phyloP scores from a whole-genome alignment of 2,888 invertebrate genomes.

The Zaprionus bogoriensis region DNA sequence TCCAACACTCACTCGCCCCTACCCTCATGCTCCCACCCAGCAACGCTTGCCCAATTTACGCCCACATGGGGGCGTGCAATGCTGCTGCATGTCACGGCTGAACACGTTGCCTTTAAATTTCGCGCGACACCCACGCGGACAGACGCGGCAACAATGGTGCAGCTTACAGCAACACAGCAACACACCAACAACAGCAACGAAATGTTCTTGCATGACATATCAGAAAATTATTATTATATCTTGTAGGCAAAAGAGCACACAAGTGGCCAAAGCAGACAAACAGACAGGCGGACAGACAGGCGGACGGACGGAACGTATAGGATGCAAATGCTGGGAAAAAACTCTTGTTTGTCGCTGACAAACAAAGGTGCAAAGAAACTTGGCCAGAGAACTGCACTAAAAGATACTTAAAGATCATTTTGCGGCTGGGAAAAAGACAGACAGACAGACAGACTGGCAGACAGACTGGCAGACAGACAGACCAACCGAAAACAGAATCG shows the following conservation, averaged over 20 bases:
- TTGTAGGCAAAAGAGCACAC: constrained; percentile 61
- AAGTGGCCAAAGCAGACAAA: constrained; percentile 49
- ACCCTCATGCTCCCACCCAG: no score
- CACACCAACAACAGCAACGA: constrained; percentile 12
- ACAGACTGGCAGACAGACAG: not conserved
- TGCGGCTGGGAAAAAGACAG: not conserved
- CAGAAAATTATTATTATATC: constrained; percentile 75
- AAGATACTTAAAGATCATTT: constrained; percentile 34
- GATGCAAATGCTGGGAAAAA: constrained; percentile 61
- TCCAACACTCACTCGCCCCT: no score
- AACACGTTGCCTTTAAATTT: constrained; percentile 33
- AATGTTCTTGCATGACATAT: constrained; percentile 71
- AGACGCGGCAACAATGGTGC: constrained; percentile 8
- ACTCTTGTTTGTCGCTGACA: constrained; percentile 18
- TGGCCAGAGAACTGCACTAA: no score
- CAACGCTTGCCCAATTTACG: constrained; percentile 40
- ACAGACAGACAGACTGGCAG: not conserved
- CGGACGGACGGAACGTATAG: no score
- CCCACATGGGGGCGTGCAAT: constrained; percentile 37
- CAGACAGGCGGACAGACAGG: constrained; percentile 10
- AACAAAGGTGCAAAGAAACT: constrained; percentile 45
- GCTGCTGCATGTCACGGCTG: constrained; percentile 44
- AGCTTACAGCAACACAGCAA: constrained; percentile 6
- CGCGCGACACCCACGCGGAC: constrained; percentile 42
- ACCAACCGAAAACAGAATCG: constrained; percentile 66